phyloP scores from a whole-genome alignment of 2,113 vertebrate genomes.

The Apeltes quadracus region DNA sequence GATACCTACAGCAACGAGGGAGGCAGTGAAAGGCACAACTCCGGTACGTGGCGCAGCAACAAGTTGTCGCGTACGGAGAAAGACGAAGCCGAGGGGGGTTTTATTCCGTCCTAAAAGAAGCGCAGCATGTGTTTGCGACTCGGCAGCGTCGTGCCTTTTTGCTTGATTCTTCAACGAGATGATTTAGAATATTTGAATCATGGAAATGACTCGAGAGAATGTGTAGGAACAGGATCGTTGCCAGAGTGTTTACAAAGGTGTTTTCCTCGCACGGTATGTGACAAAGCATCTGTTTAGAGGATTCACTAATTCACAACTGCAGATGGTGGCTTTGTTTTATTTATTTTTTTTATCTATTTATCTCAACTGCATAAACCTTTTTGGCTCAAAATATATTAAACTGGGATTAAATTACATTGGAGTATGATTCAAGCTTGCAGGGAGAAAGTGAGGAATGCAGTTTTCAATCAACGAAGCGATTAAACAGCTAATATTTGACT shows the following conservation, averaged over 20 bases:
- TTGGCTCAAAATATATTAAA: no score
- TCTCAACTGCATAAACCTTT: constrained; percentile 1
- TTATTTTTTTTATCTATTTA: constrained; percentile 1
- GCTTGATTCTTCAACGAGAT: not conserved
- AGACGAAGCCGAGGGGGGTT: not conserved
- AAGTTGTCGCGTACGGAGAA: constrained; percentile 7
- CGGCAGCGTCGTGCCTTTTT: not conserved
- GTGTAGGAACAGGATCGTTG: not conserved
- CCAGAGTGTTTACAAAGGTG: constrained; percentile 25
- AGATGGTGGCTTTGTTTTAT: constrained; percentile 19
- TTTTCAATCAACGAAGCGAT: not conserved
- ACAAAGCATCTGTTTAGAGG: constrained; percentile 22
- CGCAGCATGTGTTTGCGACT: not conserved
- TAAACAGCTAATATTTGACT: not conserved
- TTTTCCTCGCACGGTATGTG: constrained; percentile 6
- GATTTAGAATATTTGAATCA: constrained; percentile 1
- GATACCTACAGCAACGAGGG: constrained; percentile 92
- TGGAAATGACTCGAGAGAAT: constrained; percentile 11
- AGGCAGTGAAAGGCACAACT: constrained; percentile 87
- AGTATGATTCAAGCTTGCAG: not conserved
- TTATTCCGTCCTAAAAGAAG: constrained; percentile 7
- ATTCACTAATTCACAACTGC: constrained; percentile 27
- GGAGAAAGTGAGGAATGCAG: not conserved
- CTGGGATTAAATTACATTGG: no score
- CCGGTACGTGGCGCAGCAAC: constrained; percentile 76